phyloP scores from a whole-genome alignment of 2,888 invertebrate species.

The Megastigmus dorsalis region DNA sequence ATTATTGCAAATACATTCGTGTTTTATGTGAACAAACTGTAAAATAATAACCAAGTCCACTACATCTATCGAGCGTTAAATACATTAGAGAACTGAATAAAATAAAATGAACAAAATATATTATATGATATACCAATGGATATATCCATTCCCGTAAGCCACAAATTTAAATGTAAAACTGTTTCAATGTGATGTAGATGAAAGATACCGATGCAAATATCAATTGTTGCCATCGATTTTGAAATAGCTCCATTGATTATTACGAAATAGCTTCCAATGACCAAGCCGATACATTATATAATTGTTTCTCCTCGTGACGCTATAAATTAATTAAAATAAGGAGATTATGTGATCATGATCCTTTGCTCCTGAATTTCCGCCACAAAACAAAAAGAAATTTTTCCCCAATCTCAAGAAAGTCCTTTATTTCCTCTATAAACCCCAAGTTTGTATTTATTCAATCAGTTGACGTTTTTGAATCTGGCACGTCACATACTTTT shows the following conservation, averaged over 20 bases:
- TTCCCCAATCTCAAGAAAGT: too few relatives aligned
- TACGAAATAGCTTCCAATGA: slow-evolving; percentile 28
- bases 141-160: slow-evolving; percentile 27
- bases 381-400: too few relatives aligned
- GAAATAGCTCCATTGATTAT: slow-evolving; percentile 41
- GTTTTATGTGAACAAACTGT: slow-evolving; percentile 48
- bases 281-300: neutral
- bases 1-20: slow-evolving; percentile 27
- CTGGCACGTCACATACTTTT: too few relatives aligned
- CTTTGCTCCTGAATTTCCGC: too few relatives aligned
- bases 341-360: too few relatives aligned
- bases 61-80: slow-evolving; percentile 44
- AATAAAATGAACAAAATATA: slow-evolving; percentile 19
- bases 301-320: slow-evolving; percentile 20
- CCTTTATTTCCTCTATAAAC: too few relatives aligned
- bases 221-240: slow-evolving; percentile 45
- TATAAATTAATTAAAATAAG: too few relatives aligned
- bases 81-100: slow-evolving; percentile 30
- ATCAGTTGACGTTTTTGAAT: too few relatives aligned
- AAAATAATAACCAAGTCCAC: slow-evolving; percentile 41
- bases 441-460: slow-evolving; percentile 7
- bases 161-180: slow-evolving; percentile 50
- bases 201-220: slow-evolving; percentile 22
- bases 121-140: slow-evolving; percentile 32
- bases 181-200: slow-evolving; percentile 49